These are phyloP conservation scores for Agrochola lota DNA, from an alignment of 2,888 invertebrate species.

Conservation along the genomic window DNA sequence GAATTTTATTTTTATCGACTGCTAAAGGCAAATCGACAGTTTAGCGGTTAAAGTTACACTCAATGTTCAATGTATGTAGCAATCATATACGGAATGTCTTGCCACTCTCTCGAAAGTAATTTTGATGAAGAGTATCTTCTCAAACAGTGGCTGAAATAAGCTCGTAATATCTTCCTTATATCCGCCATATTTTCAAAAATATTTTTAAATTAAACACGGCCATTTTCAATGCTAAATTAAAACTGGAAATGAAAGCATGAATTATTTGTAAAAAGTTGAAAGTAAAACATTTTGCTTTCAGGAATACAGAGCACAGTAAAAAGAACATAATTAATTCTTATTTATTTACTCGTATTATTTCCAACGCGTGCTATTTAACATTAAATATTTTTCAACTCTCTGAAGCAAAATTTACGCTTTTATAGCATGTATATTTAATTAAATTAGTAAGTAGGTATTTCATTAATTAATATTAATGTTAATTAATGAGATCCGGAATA, in stretches of 20 bases:
- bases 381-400: constrained; percentile 15
- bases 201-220: neutral
- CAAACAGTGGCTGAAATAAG: neutral
- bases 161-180: neutral
- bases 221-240: neutral
- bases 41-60: too few relatives aligned
- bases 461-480: constrained; percentile 5
- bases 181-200: neutral
- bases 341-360: constrained; percentile 6
- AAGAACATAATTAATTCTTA: constrained; percentile 4
- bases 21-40: neutral
- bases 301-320: neutral
- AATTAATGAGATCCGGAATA: neutral
- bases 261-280: neutral
- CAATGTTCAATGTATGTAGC: too few relatives aligned
- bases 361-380: constrained; percentile 6
- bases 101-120: neutral
- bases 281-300: neutral
- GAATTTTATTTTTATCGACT: too few relatives aligned
- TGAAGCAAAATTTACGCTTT: neutral
- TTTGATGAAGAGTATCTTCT: neutral
- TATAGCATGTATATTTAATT: constrained; percentile 25
- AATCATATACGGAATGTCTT: too few relatives aligned
- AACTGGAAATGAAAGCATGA: neutral
- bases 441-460: constrained; percentile 5